Conservation (phyloP, 2,113 vertebrate genomes). For the Ariopsis seemanni region DNA sequence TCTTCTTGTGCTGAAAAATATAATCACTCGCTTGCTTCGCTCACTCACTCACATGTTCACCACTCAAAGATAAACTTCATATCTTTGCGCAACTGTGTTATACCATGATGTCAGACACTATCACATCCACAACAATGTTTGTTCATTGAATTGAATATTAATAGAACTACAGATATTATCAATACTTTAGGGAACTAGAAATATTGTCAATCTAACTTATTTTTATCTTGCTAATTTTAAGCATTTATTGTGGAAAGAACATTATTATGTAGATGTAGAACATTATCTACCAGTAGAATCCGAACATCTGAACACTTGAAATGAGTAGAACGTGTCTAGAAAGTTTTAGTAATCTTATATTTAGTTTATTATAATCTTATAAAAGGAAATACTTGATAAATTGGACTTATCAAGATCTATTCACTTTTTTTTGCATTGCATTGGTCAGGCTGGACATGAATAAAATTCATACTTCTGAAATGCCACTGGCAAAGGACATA, state of each 20-base stretch:
- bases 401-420: neutral
- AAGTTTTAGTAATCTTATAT: neutral
- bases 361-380: neutral
- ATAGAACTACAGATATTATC: neutral
- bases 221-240: neutral
- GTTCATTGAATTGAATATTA: neutral
- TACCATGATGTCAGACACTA: neutral
- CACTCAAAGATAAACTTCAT: too few relatives aligned
- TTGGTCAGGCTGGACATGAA: neutral
- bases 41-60: too few relatives aligned
- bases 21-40: too few relatives aligned
- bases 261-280: neutral
- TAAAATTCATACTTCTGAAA: neutral
- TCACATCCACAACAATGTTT: neutral
- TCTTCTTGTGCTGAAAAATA: too few relatives aligned
- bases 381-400: neutral
- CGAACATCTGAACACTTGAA: neutral
- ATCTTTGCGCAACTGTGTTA: too few relatives aligned
- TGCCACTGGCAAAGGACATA: neutral
- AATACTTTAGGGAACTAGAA: neutral
- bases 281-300: neutral
- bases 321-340: neutral
- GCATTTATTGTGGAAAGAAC: neutral
- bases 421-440: neutral
- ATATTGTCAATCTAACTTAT: neutral